Evolutionary conservation across 2,113 vertebrate species (phyloP), one percentile per base, ranked within the genome.

Genomic region (Taurulus bubalis): DNA sequence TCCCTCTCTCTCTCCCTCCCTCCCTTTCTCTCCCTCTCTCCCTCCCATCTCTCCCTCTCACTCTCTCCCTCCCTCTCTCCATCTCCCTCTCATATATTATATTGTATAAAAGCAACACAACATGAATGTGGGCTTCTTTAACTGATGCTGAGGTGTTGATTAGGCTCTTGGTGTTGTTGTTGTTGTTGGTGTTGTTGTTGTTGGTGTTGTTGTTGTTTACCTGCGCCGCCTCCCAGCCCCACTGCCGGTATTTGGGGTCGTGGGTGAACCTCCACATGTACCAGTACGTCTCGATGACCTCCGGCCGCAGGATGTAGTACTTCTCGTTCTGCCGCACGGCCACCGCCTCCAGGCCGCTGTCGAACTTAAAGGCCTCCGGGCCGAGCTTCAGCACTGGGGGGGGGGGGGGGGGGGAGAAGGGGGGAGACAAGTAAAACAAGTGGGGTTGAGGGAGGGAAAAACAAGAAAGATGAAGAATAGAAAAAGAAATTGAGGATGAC

Each of bases 241-340:
- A 99, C 91, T 97, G 96, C 32, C 98, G 93, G 92, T 99, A 99
- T 80, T 98, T 97, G 82, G 98, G 98, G 80, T 99, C 98, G 0
- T 99, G 98, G 58, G 98, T 99, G 94, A 99, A 99, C 84, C 98
- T 95, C 98, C 98, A 99, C 94, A 99, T 97, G 81, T 99, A 99
- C 98, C 98, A 99, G 85, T 99, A 99, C 11, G 98, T 99, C 94
- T 99, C 98, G 56, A 99, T 99, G 72, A 99, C 98, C 93, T 99
- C 98, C 11, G 98, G 98, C 65, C 98, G 94, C 49, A 99, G 95
- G 90, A 99, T 99, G 93, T 99, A 99, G 90, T 99, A 99, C 87
- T 99, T 99, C 90, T 99, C 98, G 32, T 98, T 99, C 92, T 99
- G 98, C 45, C 98, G 95, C 24, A 99, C 96, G 2, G 98, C 98